These are phyloP conservation scores for Mastomys coucha DNA, from an alignment of 2,113 vertebrate species.

Conservation along the genomic window DNA sequence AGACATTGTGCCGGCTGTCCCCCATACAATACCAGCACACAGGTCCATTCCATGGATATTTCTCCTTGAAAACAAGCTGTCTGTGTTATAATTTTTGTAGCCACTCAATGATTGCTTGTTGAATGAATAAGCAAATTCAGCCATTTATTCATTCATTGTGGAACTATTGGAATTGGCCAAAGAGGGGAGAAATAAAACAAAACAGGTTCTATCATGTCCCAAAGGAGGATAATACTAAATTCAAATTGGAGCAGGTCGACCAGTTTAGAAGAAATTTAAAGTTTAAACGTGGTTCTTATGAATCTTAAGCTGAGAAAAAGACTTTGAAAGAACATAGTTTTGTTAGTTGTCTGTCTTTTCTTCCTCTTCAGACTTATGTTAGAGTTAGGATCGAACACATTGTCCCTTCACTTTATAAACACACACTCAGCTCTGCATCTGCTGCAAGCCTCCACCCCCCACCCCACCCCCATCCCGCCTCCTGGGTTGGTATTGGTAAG, in stretches of 20 bases:
- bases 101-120: constrained; percentile 69
- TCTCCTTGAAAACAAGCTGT: constrained; percentile 72
- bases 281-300: background rate
- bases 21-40: constrained; percentile 60
- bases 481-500: too few relatives aligned
- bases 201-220: background rate
- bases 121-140: constrained; percentile 62
- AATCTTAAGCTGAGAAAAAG: constrained; percentile 33
- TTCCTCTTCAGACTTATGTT: background rate
- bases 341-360: background rate
- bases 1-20: constrained; percentile 52
- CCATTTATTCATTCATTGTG: constrained; percentile 63
- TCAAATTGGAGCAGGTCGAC: constrained; percentile 13
- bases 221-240: constrained; percentile 23
- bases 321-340: constrained; percentile 19
- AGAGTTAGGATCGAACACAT: background rate
- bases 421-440: background rate
- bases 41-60: constrained; percentile 60
- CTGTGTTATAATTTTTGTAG: constrained; percentile 68
- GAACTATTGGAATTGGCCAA: constrained; percentile 36
- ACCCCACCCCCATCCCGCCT: too few relatives aligned
- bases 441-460: background rate
- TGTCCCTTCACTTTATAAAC: background rate
- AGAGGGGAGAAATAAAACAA: background rate
- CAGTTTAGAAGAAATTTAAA: constrained; percentile 27